Evolutionary conservation across 2,797 vertebrate genomes (phyloP).

Genomic region (Amblyraja radiata): DNA sequence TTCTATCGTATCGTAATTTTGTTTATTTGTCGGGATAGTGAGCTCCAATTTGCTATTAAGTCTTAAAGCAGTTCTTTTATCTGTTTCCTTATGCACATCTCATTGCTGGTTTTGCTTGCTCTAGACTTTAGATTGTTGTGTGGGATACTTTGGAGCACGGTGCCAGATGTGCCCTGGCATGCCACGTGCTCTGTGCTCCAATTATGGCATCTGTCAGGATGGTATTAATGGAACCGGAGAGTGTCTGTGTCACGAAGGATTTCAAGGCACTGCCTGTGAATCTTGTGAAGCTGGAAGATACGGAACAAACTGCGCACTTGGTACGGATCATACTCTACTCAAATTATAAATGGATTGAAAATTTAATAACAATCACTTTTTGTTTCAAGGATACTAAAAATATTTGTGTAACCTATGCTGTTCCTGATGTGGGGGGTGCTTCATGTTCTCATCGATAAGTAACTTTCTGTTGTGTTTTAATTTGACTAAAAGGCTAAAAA

Average conservation of each 20-base stretch:
- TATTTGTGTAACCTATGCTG: not conserved
- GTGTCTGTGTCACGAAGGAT: slow-evolving; percentile 85
- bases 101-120: not conserved
- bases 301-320: slow-evolving; percentile 71
- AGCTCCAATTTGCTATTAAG: not conserved
- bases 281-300: slow-evolving; percentile 86
- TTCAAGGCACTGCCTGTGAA: slow-evolving; percentile 85
- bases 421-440: not conserved
- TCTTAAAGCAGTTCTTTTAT: not conserved
- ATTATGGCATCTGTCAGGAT: slow-evolving; percentile 80
- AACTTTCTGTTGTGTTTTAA: not conserved
- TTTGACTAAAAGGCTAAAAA: not conserved
- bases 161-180: slow-evolving; percentile 83
- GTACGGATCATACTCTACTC: slow-evolving; percentile 52
- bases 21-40: not conserved
- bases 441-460: not conserved
- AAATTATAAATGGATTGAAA: not conserved
- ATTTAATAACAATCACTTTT: not conserved
- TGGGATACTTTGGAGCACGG: slow-evolving; percentile 78
- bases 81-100: not conserved
- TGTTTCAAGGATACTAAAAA: not conserved
- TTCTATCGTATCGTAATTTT: not conserved
- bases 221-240: slow-evolving; percentile 70
- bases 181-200: slow-evolving; percentile 70
- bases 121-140: slow-evolving; percentile 76